A percentile compares a stretch with the other conserved stretches of the same genome.
Conservation (phyloP, 2,888 invertebrate species). For the Drosophila atripex region DNA sequence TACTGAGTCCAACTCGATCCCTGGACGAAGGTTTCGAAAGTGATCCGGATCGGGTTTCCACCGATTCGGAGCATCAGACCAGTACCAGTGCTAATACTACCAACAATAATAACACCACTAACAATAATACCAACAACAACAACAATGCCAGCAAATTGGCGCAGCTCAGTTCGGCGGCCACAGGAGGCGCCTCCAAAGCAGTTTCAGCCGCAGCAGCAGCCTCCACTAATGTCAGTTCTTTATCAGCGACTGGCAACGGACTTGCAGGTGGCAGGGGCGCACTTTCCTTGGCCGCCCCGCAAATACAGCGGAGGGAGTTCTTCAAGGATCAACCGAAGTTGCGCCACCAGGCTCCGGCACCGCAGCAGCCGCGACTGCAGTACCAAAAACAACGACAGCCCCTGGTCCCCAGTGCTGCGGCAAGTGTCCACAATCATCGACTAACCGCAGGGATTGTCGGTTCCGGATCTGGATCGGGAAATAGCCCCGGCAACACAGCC, state of each 20-base stretch:
- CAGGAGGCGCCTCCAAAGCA: slow-evolving; percentile 72
- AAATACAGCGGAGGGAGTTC: slow-evolving; percentile 81
- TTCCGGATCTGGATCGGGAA: slow-evolving; percentile 44
- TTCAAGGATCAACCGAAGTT: slow-evolving; percentile 65
- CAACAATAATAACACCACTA: slow-evolving; percentile 42
- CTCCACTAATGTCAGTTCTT: slow-evolving; percentile 2
- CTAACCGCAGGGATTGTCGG: slow-evolving; percentile 58
- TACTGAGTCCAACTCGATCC: slow-evolving; percentile 84
- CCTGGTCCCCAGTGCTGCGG: slow-evolving; percentile 76
- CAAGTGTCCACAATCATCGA: slow-evolving; percentile 80
- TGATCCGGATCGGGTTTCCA: slow-evolving; percentile 84
- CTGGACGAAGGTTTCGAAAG: slow-evolving; percentile 84
- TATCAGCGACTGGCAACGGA: slow-evolving; percentile 12
- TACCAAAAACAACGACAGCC: slow-evolving; percentile 83
- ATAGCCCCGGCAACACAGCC: slow-evolving; percentile 34
- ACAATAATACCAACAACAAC: slow-evolving; percentile 53
- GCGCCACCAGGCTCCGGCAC: slow-evolving; percentile 43
- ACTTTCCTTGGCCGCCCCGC: slow-evolving; percentile 73
- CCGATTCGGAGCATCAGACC: slow-evolving; percentile 84
- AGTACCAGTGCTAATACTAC: slow-evolving; percentile 53
- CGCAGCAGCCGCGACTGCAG: slow-evolving; percentile 77
- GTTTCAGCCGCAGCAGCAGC: slow-evolving; percentile 2
- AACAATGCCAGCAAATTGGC: slow-evolving; percentile 81
- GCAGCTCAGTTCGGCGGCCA: slow-evolving; percentile 82
- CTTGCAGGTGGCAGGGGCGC: slow-evolving; percentile 41